Base-by-base conservation (phyloP, 2,888 invertebrate species). In the Nemotelus pantherinus region DNA sequence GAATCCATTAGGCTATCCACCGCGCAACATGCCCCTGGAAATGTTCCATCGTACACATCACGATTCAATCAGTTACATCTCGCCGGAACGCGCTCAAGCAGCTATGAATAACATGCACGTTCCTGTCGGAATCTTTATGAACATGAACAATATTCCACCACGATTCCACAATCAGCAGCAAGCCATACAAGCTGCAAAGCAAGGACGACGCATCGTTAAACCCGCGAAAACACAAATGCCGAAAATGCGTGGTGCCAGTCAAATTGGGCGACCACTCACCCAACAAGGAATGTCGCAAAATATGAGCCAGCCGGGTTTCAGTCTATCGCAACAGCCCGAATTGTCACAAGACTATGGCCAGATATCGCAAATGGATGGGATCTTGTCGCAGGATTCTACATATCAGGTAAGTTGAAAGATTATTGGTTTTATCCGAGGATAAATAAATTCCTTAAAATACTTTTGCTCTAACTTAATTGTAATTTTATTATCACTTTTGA, bases 41-140 rank as follows among this genome's bases (percentile, higher is more conserved):
- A 89, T 91, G 85, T 92, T 91, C 84, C 90, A 90, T 83, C 91
- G 90, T 83, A 93, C 90, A 80, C 77, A 93, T 64, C 92, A 94
- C 81, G 98, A 98, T 87, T 95, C 97, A 45, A 93, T 98, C 80
- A 95, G 96, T 74, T 97, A 95, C 88, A 98, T 98, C 81, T 95
- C 95, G 5, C 94, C 94, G 0, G 96, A 95, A 84, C 90, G 94
- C 43, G 92, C 92, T 0, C 93, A 93, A 79, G 91, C 92, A 0
- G 89, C 92, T 53, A 89, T 93, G 85, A 93, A 93, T 82, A 94
- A 94, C 82, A 90, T 97, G 81, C 97, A 98, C 0, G 96, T 98
- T 3, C 95, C 97, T 0, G 94, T 96, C 67, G 96, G 97, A 60
- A 97, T 98, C 95, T 94, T 96, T 82, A 94, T 97, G 92, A 96